These are phyloP conservation scores for Ondatra zibethicus DNA, from an alignment of 2,113 vertebrate species.

Conservation along the genomic window DNA sequence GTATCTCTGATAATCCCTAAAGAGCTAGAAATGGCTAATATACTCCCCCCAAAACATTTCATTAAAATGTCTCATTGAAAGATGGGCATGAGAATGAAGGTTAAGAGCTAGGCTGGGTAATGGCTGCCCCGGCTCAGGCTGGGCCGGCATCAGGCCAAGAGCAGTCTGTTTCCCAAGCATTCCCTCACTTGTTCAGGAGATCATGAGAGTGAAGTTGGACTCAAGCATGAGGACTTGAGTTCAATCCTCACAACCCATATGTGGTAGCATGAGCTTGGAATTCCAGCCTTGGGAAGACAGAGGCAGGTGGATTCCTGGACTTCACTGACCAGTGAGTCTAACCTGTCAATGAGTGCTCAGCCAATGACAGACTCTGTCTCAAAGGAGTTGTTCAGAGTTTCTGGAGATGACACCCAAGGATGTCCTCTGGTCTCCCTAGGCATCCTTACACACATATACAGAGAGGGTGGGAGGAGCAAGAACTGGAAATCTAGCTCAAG, in stretches of 20 bases:
- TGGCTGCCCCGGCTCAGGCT: constrained; percentile 59
- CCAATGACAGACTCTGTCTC: background rate
- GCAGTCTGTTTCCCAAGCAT: constrained; percentile 73
- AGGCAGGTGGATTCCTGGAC: background rate
- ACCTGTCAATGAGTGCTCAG: background rate
- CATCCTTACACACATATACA: background rate
- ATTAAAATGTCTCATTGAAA: background rate
- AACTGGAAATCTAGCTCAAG: too few species aligned
- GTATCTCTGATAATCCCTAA: background rate
- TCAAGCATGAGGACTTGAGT: background rate
- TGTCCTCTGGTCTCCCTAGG: background rate
- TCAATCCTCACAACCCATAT: background rate
- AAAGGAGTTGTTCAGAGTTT: background rate
- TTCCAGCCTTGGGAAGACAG: background rate
- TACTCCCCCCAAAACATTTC: background rate
- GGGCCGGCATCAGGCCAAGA: constrained; percentile 74
- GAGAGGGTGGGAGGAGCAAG: background rate
- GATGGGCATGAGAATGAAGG: too few species aligned
- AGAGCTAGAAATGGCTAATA: constrained; percentile 8
- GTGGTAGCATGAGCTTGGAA: background rate
- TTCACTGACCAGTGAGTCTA: background rate
- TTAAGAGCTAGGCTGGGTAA: constrained; percentile 62
- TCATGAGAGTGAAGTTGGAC: constrained; percentile 80
- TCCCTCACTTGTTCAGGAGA: constrained; percentile 82
- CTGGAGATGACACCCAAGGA: background rate